These are phyloP conservation scores for Tonatia bakeri DNA, from an alignment of 2,113 vertebrate genomes.

Conservation along the genomic window DNA sequence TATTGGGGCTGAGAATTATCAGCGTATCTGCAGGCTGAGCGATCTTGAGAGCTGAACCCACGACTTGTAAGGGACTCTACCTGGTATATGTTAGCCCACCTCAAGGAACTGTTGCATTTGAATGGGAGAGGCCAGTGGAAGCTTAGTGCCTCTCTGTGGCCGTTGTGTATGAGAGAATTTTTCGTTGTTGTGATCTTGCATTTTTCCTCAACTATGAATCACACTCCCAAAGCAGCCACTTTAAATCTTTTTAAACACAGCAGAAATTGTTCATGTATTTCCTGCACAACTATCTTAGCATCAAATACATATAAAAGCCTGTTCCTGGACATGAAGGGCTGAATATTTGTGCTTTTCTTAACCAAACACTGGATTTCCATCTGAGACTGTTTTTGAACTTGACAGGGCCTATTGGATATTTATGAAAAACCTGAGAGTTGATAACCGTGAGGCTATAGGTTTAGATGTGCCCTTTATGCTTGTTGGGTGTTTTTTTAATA, in stretches of 20 bases:
- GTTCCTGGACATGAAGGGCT: constrained; percentile 42
- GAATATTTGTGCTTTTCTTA: constrained; percentile 59
- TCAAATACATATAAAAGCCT: constrained; percentile 14
- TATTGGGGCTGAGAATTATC: neutral
- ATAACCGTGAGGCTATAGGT: constrained; percentile 59
- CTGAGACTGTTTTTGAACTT: constrained; percentile 73
- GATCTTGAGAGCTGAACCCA: neutral
- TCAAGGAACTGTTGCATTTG: neutral
- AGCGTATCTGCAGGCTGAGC: neutral
- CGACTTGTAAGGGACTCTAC: neutral
- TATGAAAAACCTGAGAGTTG: constrained; percentile 73
- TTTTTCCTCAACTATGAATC: neutral
- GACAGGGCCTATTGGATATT: constrained; percentile 73
- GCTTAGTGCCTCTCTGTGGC: neutral
- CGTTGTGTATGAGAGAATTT: neutral
- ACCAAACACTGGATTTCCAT: constrained; percentile 61
- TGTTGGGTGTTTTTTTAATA: constrained; percentile 76
- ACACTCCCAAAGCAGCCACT: neutral
- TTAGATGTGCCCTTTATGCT: constrained; percentile 70
- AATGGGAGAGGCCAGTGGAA: neutral
- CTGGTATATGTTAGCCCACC: rapidly evolving
- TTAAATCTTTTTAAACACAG: constrained; percentile 43
- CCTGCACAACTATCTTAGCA: neutral
- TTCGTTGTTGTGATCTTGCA: neutral
- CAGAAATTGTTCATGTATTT: constrained; percentile 20